Evolutionary conservation across 2,797 vertebrate genomes (phyloP).

Genomic region (Okamejei kenojei): DNA sequence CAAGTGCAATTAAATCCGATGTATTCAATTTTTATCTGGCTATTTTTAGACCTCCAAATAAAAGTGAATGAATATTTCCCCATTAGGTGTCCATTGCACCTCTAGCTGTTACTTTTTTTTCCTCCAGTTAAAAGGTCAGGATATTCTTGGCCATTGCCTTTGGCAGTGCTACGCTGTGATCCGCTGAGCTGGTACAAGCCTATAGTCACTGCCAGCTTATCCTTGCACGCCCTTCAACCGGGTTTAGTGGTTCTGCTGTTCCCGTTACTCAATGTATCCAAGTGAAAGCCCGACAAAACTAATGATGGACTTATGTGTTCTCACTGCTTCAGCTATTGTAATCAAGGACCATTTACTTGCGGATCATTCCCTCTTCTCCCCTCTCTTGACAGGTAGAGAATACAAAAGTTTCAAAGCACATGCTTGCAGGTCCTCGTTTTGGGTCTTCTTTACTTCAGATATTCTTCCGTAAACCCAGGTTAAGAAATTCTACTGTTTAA

Average conservation of each 20-base stretch:
- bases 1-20: not conserved
- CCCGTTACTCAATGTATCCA: not conserved
- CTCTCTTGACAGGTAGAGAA: no score
- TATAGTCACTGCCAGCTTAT: not conserved
- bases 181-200: not conserved
- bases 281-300: not conserved
- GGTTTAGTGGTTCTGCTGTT: not conserved
- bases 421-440: no score
- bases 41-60: not conserved
- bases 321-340: no score
- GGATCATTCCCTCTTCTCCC: no score
- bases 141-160: slow-evolving; percentile 25
- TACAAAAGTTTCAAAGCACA: no score
- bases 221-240: not conserved
- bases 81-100: not conserved
- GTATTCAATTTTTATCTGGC: not conserved
- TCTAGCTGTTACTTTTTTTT: not conserved
- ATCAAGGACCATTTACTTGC: no score
- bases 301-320: no score
- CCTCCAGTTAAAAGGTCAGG: slow-evolving; percentile 10
- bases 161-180: not conserved
- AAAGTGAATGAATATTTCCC: not conserved
- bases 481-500: no score
- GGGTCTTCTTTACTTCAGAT: no score
- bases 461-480: no score